These are phyloP conservation scores for Butastur rufipennis DNA, from an alignment of 2,113 vertebrate species.

Conservation along the genomic window DNA sequence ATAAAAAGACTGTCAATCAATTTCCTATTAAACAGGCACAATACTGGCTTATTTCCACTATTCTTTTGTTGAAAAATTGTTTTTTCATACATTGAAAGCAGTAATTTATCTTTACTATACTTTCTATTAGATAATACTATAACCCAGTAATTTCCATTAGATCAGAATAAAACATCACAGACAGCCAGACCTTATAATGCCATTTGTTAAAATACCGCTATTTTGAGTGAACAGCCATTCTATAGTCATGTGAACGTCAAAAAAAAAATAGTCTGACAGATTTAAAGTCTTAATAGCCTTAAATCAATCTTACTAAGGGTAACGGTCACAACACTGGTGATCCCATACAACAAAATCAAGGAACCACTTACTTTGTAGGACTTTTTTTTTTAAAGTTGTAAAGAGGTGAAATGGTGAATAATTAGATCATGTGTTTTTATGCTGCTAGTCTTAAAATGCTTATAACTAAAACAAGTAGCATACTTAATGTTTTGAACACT, in stretches of 20 bases:
- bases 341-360: not conserved
- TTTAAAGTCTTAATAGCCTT: not conserved
- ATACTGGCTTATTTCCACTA: not conserved
- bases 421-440: not conserved
- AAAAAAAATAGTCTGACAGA: not conserved
- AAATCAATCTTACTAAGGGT: not conserved
- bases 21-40: not conserved
- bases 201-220: not conserved
- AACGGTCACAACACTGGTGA: not conserved
- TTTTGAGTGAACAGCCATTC: not conserved
- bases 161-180: not conserved
- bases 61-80: not conserved
- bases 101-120: not conserved
- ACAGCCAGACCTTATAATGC: not conserved
- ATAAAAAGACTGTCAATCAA: not conserved
- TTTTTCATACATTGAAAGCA: not conserved
- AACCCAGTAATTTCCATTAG: not conserved
- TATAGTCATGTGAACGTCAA: not conserved
- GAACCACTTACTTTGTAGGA: not conserved
- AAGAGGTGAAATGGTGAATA: not conserved
- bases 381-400: not conserved
- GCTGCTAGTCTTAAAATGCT: not conserved
- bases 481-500: conserved; percentile 1
- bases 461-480: not conserved
- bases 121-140: not conserved